phyloP scores from a whole-genome alignment of 2,113 vertebrate genomes.

The Tamias sibiricus region DNA sequence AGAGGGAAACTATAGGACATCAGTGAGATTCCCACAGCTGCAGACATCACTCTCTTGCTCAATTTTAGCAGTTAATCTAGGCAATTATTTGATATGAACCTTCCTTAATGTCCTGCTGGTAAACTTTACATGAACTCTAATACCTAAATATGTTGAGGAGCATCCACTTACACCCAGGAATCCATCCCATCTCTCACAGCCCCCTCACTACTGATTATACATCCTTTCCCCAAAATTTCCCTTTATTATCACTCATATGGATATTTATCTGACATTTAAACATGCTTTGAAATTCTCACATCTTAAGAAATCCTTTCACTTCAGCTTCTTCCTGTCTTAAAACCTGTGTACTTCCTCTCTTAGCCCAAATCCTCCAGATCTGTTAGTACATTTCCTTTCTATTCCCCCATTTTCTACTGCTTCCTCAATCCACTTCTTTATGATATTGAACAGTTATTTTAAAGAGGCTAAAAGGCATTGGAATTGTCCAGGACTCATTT shows the following conservation, averaged over 20 bases:
- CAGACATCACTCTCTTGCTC: fast-evolving
- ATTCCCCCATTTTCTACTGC: background rate
- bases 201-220: background rate
- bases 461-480: background rate
- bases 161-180: background rate
- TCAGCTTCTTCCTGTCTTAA: background rate
- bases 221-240: background rate
- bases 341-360: background rate
- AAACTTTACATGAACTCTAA: background rate
- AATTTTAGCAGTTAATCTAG: background rate
- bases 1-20: background rate
- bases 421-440: background rate
- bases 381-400: background rate
- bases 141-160: background rate
- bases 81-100: background rate
- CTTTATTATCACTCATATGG: background rate
- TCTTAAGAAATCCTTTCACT: background rate
- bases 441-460: background rate
- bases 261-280: background rate
- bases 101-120: background rate
- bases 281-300: background rate
- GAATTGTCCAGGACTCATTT: background rate
- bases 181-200: background rate
- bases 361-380: background rate
- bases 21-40: background rate